Percentiles rank a stretch among this genome's conserved stretches.
Evolutionary conservation across 2,113 vertebrate genomes (phyloP).

Genomic region (Rissa tridactyla): DNA sequence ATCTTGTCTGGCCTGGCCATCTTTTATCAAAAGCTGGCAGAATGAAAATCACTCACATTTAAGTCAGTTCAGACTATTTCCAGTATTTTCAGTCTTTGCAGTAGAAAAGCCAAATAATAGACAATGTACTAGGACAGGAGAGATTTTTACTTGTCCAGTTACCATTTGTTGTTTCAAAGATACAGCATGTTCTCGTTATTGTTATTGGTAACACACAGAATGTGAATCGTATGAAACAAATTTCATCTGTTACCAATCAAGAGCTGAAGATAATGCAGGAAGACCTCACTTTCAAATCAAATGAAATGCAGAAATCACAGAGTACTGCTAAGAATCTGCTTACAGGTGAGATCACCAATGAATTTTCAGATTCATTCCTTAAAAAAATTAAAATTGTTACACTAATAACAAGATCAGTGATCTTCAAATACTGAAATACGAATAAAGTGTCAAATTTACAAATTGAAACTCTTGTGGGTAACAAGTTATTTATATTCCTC

Average conservation of each 20-base stretch:
- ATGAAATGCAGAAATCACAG: slow-evolving; percentile 93
- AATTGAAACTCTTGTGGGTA: neutral
- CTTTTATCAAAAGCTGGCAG: neutral
- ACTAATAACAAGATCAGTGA: neutral
- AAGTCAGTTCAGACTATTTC: neutral
- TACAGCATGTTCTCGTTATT: neutral
- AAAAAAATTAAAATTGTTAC: neutral
- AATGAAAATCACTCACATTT: neutral
- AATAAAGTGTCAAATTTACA: neutral
- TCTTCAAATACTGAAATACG: neutral
- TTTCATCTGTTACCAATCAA: slow-evolving; percentile 87
- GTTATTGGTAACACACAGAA: slow-evolving; percentile 76
- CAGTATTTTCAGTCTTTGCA: neutral
- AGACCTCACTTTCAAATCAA: slow-evolving; percentile 93
- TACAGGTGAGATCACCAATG: slow-evolving; percentile 76
- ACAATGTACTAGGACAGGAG: neutral
- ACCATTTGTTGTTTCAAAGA: neutral
- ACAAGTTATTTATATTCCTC: neutral
- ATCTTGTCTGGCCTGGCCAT: neutral
- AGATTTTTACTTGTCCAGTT: neutral
- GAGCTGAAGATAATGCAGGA: slow-evolving; percentile 95
- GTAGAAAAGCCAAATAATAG: neutral
- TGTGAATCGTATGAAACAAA: slow-evolving; percentile 85
- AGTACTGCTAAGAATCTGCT: slow-evolving; percentile 88
- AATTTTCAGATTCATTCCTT: neutral